Conservation (phyloP, 2,113 vertebrate species). For the Pithys albifrons region DNA sequence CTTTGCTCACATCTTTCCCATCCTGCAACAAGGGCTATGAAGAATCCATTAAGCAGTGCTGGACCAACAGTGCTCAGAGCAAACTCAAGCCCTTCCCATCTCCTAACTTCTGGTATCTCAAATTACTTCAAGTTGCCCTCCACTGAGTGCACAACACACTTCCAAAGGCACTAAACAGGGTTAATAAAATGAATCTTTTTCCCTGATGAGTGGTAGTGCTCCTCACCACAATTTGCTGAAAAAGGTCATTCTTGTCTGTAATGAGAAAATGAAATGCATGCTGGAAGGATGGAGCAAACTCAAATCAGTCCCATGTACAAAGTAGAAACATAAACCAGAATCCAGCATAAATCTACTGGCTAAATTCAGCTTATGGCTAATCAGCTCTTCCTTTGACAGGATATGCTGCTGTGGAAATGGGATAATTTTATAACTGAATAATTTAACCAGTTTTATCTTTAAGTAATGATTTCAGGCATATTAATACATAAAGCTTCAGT, state of each 20-base stretch:
- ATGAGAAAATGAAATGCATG: slow-evolving; percentile 22
- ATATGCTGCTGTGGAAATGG: slow-evolving; percentile 60
- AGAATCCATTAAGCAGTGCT: neutral
- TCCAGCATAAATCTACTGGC: slow-evolving; percentile 55
- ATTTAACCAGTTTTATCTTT: slow-evolving; percentile 67
- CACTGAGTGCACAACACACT: neutral
- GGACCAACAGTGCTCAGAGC: neutral
- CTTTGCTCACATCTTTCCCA: neutral
- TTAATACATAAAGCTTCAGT: slow-evolving; percentile 59
- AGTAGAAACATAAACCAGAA: slow-evolving; percentile 20
- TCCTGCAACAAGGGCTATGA: neutral
- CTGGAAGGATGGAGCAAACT: neutral
- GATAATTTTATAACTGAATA: slow-evolving; percentile 64
- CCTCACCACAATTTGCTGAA: slow-evolving; percentile 11
- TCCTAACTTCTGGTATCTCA: neutral
- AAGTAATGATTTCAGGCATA: slow-evolving; percentile 59
- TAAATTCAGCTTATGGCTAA: slow-evolving; percentile 69
- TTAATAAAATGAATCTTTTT: slow-evolving; percentile 35
- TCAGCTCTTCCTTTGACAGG: slow-evolving; percentile 66
- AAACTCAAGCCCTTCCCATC: neutral
- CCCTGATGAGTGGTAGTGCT: slow-evolving; percentile 7
- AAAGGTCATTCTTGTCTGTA: slow-evolving; percentile 42
- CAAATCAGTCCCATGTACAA: slow-evolving; percentile 14
- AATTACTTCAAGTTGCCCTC: neutral
- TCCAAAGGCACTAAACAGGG: neutral